These are phyloP conservation scores for Crenuchus spilurus DNA, from an alignment of 2,797 vertebrate genomes.

Conservation along the genomic window DNA sequence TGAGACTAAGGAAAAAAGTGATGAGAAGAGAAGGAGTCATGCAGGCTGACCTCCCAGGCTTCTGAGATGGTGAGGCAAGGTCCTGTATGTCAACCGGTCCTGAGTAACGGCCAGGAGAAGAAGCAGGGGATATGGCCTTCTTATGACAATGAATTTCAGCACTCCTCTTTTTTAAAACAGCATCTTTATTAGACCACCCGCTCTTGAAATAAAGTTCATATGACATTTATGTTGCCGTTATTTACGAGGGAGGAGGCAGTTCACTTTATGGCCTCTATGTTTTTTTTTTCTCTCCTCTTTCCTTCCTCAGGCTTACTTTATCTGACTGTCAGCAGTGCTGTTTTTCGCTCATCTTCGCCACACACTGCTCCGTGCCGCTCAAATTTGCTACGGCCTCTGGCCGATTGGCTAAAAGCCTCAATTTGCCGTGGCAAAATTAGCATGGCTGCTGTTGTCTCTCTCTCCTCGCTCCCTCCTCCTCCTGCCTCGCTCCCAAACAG, in stretches of 20 bases:
- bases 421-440: slow-evolving; percentile 70
- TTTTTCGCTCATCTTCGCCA: slow-evolving; percentile 60
- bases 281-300: slow-evolving; percentile 65
- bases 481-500: slow-evolving; percentile 58
- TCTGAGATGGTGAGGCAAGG: slow-evolving; percentile 64
- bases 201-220: slow-evolving; percentile 82
- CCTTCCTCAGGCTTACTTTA: slow-evolving; percentile 71
- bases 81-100: slow-evolving; percentile 67
- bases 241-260: slow-evolving; percentile 78
- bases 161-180: slow-evolving; percentile 76
- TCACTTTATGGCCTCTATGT: slow-evolving; percentile 75
- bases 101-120: slow-evolving; percentile 65
- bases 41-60: slow-evolving; percentile 30
- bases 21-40: slow-evolving; percentile 46
- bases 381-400: slow-evolving; percentile 64
- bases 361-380: slow-evolving; percentile 67
- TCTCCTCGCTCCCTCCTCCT: slow-evolving; percentile 45
- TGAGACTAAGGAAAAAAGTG: slow-evolving; percentile 39
- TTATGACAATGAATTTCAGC: slow-evolving; percentile 75
- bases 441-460: slow-evolving; percentile 58
- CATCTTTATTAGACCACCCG: slow-evolving; percentile 80
- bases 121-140: slow-evolving; percentile 66
- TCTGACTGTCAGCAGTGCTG: slow-evolving; percentile 66
- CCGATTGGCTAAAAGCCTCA: slow-evolving; percentile 68
- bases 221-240: slow-evolving; percentile 84